These are phyloP conservation scores for Antitype chi DNA, from an alignment of 2,888 invertebrate species.

Conservation along the genomic window DNA sequence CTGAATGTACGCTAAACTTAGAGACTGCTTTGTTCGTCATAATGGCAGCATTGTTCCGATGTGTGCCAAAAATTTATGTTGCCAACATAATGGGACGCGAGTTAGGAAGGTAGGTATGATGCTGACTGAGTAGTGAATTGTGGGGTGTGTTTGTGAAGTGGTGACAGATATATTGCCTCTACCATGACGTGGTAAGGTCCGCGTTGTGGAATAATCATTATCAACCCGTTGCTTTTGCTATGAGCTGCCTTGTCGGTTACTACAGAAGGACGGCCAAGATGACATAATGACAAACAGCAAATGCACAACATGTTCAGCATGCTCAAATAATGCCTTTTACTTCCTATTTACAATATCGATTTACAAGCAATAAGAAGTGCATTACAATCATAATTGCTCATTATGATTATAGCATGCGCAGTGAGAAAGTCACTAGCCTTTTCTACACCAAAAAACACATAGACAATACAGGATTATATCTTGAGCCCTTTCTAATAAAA, in stretches of 20 bases:
- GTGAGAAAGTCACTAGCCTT: background rate
- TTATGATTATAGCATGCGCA: background rate
- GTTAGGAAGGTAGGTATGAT: conserved; percentile 43
- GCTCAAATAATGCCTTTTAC: background rate
- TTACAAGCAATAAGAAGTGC: background rate
- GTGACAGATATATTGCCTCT: conserved; percentile 21
- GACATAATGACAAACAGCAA: background rate
- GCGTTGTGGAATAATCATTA: background rate
- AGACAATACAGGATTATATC: no score
- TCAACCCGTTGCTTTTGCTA: background rate
- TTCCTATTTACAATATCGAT: background rate
- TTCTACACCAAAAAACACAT: background rate
- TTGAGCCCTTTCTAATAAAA: background rate
- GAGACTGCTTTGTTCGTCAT: conserved; percentile 57
- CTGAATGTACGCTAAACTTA: conserved; percentile 51
- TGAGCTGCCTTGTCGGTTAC: background rate
- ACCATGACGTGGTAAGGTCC: background rate
- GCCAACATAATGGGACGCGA: conserved; percentile 55
- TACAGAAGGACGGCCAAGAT: background rate
- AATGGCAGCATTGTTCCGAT: conserved; percentile 61
- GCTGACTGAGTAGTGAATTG: conserved; percentile 45
- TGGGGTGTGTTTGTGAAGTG: conserved; percentile 24
- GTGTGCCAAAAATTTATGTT: conserved; percentile 65
- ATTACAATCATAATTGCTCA: no score
- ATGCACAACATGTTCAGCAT: background rate